Evolutionary conservation across 2,113 vertebrate genomes (phyloP), one percentile per base, ranked within the genome.

Genomic region (Rattus rattus): DNA sequence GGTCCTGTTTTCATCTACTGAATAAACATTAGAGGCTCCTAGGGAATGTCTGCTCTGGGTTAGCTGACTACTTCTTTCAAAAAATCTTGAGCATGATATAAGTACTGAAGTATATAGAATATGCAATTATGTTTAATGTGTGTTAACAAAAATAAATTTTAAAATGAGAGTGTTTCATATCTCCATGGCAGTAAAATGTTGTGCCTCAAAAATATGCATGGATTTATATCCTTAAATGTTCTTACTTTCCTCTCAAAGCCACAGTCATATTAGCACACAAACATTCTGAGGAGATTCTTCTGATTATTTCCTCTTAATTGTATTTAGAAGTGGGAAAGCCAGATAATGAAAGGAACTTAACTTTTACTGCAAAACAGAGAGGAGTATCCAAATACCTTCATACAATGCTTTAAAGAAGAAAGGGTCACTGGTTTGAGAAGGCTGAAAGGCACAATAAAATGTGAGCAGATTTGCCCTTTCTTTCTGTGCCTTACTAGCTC

Each of bases 101-200:
- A 92, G 49, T 90, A 80, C 63, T 90, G 28, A 93, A 93, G 69
- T 43, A 85, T 72, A 65, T 95, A 92, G 79, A 92, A 90, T 92
- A n/a, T 70, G 12, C 63, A 93, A 54, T 43, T 39, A 75, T 93
- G 59, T 93, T 67, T 90, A 95, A 88, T 39, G 63, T 72, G 0
- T 94, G 67, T 96, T 96, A 92, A 94, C 90, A 94, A 96, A 96
- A 95, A 92, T 93, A 96, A 81, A 89, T 65, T 49, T 63, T 36
- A 85, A 95, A 95, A 91, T 65, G 19, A 89, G 30, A 84, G 24
- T 84, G 30, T 75, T 95, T 96, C 89, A 69, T 19, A 88, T 93
- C 30, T 90, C 79, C 28, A 87, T 87, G 39, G 63, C 63, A 93
- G 72, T 79, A 67, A 12, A 16, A 96, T 89, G 24, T 70, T 95